Percentiles rank a stretch among this genome's conserved stretches.
Conservation (phyloP, 2,888 invertebrate species). For the Tromatobia lineatoria region DNA sequence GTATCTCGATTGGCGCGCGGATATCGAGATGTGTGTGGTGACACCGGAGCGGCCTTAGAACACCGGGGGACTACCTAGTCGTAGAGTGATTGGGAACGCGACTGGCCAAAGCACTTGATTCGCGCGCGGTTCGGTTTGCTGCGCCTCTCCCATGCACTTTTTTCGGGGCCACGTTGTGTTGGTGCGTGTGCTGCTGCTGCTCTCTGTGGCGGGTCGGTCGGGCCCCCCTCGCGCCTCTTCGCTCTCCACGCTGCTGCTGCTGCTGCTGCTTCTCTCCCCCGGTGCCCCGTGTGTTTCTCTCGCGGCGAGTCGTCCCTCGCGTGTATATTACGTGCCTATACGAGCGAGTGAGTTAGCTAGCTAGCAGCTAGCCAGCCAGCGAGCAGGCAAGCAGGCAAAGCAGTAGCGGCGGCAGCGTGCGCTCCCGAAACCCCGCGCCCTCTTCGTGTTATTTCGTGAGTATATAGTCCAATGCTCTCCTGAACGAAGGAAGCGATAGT, state of each 20-base stretch:
- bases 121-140: slow-evolving; percentile 84
- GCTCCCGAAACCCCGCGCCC: slow-evolving; percentile 50
- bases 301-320: slow-evolving; percentile 53
- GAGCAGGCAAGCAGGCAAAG: slow-evolving; percentile 1
- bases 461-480: slow-evolving; percentile 31
- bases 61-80: slow-evolving; percentile 86
- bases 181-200: slow-evolving; percentile 57
- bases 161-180: slow-evolving; percentile 66
- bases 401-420: slow-evolving; percentile 26
- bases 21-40: slow-evolving; percentile 55
- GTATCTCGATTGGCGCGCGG: slow-evolving; percentile 10
- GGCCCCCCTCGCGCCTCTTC: slow-evolving; percentile 51
- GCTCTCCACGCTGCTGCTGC: not conserved
- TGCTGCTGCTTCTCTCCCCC: slow-evolving; percentile 6
- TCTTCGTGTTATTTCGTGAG: slow-evolving; percentile 36
- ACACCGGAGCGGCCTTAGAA: slow-evolving; percentile 76
- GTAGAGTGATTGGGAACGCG: slow-evolving; percentile 86
- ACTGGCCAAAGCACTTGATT: slow-evolving; percentile 86
- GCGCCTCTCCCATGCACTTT: slow-evolving; percentile 85
- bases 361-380: not conserved
- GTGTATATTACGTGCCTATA: not conserved
- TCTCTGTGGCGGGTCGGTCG: slow-evolving; percentile 21
- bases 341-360: slow-evolving; percentile 20
- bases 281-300: slow-evolving; percentile 33
- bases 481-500: slow-evolving; percentile 17